Conservation (phyloP, 2,888 invertebrate genomes). For the Ephialtes manifestator region DNA sequence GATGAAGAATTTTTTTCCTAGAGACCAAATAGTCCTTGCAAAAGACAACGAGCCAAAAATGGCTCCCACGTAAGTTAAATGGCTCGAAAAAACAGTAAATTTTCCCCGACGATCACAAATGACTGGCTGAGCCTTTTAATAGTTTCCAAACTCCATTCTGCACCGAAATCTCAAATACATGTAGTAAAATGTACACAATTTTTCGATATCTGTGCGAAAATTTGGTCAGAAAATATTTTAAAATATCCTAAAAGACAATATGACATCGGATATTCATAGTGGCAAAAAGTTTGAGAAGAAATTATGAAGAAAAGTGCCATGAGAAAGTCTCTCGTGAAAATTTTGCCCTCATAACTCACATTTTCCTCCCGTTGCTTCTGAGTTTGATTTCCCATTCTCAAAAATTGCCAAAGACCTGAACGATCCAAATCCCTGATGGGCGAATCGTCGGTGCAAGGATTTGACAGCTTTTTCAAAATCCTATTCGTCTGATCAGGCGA, state of each 20-base stretch:
- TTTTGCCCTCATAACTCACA: background rate
- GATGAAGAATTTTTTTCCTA: background rate
- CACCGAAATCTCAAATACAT: background rate
- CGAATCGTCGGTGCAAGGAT: constrained; percentile 1
- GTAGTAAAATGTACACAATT: background rate
- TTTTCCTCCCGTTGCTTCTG: background rate
- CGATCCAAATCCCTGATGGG: constrained; percentile 66
- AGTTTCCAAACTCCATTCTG: background rate
- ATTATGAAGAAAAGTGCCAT: constrained; percentile 43
- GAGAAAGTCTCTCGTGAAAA: constrained; percentile 51
- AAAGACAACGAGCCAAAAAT: constrained; percentile 39
- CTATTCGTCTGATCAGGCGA: constrained; percentile 43
- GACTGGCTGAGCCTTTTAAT: background rate
- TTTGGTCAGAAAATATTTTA: background rate
- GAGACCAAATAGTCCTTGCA: constrained; percentile 6
- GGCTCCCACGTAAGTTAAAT: constrained; percentile 38
- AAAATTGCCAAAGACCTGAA: constrained; percentile 64
- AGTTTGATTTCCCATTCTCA: background rate
- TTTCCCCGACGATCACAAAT: background rate
- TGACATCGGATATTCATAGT: background rate
- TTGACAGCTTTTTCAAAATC: constrained; percentile 24
- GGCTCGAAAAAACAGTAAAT: constrained; percentile 13
- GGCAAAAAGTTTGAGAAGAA: constrained; percentile 18
- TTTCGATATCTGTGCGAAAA: background rate
- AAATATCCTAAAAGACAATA: background rate